A percentile compares a stretch with the other conserved stretches of the same genome.
Evolutionary conservation across 2,113 vertebrate species (phyloP).

Genomic region (Eudyptes chrysolophus): DNA sequence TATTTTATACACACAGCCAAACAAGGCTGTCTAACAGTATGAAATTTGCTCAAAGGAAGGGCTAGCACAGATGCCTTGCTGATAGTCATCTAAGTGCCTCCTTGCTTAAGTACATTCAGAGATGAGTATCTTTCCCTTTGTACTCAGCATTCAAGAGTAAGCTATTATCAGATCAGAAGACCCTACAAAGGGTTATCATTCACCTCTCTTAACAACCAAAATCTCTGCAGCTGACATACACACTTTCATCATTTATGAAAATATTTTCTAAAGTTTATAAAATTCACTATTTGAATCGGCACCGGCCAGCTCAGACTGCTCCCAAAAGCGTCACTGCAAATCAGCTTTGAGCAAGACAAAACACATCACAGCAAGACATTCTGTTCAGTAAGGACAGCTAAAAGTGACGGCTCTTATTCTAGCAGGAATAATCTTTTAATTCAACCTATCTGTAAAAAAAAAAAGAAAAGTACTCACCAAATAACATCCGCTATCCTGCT

Average conservation of each 20-base stretch:
- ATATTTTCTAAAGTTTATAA: background rate
- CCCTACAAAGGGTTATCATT: background rate
- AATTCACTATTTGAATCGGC: background rate
- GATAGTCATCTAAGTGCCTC: background rate
- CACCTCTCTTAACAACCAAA: background rate
- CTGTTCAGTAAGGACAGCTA: background rate
- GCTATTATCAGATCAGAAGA: background rate
- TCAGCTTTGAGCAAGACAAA: conserved; percentile 38
- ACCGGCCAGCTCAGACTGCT: background rate
- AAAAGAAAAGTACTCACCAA: background rate
- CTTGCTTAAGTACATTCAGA: background rate
- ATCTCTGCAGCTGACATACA: background rate
- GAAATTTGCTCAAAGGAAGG: background rate
- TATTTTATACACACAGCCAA: background rate
- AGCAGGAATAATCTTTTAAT: background rate
- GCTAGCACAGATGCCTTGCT: background rate
- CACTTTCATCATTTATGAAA: background rate
- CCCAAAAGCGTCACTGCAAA: background rate
- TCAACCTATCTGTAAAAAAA: background rate
- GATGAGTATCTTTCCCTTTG: background rate
- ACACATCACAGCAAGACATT: background rate
- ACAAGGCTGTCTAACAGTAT: background rate
- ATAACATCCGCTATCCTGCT: background rate
- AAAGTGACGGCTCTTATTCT: background rate
- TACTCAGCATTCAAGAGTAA: background rate